Percentiles rank a stretch among this genome's conserved stretches.
Conservation (phyloP, 2,797 vertebrate species). For the Liasis olivaceus region DNA sequence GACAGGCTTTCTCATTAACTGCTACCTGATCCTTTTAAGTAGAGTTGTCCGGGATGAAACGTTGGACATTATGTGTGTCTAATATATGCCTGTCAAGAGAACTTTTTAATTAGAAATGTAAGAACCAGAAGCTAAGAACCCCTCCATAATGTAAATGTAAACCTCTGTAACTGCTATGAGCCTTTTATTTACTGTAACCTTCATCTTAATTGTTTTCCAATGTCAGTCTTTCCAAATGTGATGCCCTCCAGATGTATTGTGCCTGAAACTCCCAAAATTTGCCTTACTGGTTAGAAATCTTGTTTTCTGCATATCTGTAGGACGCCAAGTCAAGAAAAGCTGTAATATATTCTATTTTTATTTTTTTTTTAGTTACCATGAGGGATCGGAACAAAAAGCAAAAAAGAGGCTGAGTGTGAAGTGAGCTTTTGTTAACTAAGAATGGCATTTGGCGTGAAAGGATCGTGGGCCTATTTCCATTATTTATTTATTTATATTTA, state of each 20-base stretch:
- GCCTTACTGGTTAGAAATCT: neutral
- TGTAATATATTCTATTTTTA: neutral
- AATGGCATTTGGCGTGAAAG: neutral
- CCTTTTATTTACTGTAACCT: neutral
- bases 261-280: neutral
- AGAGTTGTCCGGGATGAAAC: neutral
- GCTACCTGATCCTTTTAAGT: neutral
- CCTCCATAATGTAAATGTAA: neutral
- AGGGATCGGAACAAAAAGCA: neutral
- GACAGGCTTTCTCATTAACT: neutral
- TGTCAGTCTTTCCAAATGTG: neutral
- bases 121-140: neutral
- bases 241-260: neutral
- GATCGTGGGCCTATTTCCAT: neutral
- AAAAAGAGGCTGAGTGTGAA: neutral
- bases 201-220: neutral
- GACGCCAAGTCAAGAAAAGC: neutral
- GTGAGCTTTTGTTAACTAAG: neutral
- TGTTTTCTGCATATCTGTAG: neutral
- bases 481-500: neutral
- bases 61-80: neutral
- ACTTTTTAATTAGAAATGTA: neutral
- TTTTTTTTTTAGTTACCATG: neutral
- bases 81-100: neutral
- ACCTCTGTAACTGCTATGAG: neutral